Conservation (phyloP, 2,888 invertebrate species). For the Adelphocoris suturalis region DNA sequence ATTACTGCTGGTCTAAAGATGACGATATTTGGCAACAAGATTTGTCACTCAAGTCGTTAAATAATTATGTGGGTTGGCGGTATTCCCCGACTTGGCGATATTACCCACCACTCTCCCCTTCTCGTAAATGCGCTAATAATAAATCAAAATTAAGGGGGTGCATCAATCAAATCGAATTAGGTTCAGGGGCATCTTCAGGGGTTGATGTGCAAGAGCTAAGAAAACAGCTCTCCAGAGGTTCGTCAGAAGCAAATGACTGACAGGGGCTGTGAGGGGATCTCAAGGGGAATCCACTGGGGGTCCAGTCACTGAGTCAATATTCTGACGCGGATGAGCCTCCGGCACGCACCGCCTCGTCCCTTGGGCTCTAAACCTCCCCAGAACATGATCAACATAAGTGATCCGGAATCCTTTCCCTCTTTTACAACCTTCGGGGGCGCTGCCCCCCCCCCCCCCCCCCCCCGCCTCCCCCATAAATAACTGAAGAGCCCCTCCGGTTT, state of each 20-base stretch:
- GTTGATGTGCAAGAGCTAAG: not conserved
- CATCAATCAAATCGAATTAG: no score
- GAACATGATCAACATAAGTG: constrained; percentile 56
- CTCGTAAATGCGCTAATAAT: no score
- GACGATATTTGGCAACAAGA: no score
- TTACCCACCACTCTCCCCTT: no score
- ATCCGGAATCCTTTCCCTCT: constrained; percentile 8
- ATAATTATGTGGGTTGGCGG: no score
- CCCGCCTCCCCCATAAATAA: not conserved
- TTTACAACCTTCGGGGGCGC: not conserved
- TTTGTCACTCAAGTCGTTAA: no score
- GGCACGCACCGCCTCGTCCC: constrained; percentile 2
- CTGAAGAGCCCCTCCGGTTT: not conserved
- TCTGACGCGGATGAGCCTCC: not conserved
- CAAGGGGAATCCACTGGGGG: not conserved
- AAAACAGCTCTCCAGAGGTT: not conserved
- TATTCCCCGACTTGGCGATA: no score
- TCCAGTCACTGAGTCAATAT: constrained; percentile 44
- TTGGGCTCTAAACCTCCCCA: not conserved
- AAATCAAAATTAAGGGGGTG: no score
- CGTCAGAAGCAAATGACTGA: not conserved
- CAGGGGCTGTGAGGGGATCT: not conserved
- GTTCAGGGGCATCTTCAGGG: no score
- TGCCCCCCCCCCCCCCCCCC: no score
- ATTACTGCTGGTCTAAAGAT: no score